Evolutionary conservation across 2,797 vertebrate species (phyloP), one percentile per base, ranked within the genome.

Genomic region (Periophthalmus magnuspinnatus): DNA sequence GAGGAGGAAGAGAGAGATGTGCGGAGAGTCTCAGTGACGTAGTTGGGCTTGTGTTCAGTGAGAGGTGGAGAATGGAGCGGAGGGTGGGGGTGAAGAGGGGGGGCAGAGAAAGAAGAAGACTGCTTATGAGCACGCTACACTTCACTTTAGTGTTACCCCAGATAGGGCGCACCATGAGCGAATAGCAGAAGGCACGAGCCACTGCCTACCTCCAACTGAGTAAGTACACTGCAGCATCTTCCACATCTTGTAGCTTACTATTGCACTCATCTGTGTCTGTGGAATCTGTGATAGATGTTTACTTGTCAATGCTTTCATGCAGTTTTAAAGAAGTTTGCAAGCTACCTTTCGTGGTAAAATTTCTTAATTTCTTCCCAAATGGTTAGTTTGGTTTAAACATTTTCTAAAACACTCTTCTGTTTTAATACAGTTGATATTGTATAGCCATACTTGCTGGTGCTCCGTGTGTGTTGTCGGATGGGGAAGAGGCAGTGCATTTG

Each of bases 81-180:
- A 69, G 69, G 80, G 59, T 73, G 66, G 71, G 65, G 72, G 58
- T 69, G 62, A 36, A 21, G n/a, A n/a, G n/a, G 75, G 60, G 64
- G 72, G 68, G 82, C 79, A 73, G 82, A 82, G 78, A 81, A 82
- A 82, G 75, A 83, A 78, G 88, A 76, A 88, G 87, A 84, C 86
- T 86, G 85, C 80, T 86, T 86, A 83, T 84, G 85, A 89, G 88
- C 87, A 89, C 60, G 76, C 89, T 90, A 92, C 92, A 91, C 88
- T 89, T 87, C 89, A 91, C 90, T 92, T 91, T 88, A 93, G 81
- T 93, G 87, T 91, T 90, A 89, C 86, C 90, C 88, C 74, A 93
- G 90, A 93, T 87, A 81, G 87, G 76, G 81, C 82, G 76, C 90
- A 92, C 82, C 91, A 93, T 93, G 93, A 86, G 88, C 87, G 91